Conservation (phyloP, 1,140 invertebrate genomes). For the Tyrophagus putrescentiae region DNA sequence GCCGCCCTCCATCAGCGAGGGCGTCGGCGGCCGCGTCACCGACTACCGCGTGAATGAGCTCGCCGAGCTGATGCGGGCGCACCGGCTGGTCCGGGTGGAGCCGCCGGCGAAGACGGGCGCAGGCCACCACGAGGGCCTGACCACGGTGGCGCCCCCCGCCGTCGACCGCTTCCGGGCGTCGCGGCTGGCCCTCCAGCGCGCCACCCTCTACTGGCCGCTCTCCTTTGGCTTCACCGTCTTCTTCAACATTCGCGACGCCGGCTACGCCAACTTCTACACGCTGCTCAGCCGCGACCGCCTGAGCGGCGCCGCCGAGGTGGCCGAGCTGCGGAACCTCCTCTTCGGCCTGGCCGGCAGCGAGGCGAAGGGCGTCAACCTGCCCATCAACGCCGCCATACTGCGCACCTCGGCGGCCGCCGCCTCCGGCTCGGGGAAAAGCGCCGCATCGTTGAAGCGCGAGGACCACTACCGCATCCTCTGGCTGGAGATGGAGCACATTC, state of each 20-base stretch:
- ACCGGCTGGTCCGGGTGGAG: no score
- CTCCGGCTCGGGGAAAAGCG: no score
- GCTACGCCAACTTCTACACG: slow-evolving; percentile 48
- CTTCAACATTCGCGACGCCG: slow-evolving; percentile 62
- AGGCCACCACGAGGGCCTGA: slow-evolving; percentile 38
- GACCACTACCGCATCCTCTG: slow-evolving; percentile 81
- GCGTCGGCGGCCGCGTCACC: slow-evolving; percentile 74
- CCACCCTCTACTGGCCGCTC: slow-evolving; percentile 81
- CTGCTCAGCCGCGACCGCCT: slow-evolving; percentile 67
- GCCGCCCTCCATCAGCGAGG: slow-evolving; percentile 84
- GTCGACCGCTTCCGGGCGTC: slow-evolving; percentile 37
- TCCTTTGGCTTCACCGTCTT: slow-evolving; percentile 76
- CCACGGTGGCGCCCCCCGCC: slow-evolving; percentile 15
- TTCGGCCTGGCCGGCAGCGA: slow-evolving; percentile 65
- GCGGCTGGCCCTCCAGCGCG: slow-evolving; percentile 50
- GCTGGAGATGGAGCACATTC: slow-evolving; percentile 67
- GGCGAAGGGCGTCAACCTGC: slow-evolving; percentile 61
- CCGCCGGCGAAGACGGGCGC: no score
- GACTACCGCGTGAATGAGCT: slow-evolving; percentile 58
- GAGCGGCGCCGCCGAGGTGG: slow-evolving; percentile 63
- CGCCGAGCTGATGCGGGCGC: slow-evolving; percentile 33
- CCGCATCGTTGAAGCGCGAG: no score
- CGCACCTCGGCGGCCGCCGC: slow-evolving; percentile 38
- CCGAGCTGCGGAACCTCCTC: slow-evolving; percentile 71
- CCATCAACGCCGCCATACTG: slow-evolving; percentile 42